Base-by-base conservation (phyloP, 2,888 invertebrate species). In the Erebia ligea region DNA sequence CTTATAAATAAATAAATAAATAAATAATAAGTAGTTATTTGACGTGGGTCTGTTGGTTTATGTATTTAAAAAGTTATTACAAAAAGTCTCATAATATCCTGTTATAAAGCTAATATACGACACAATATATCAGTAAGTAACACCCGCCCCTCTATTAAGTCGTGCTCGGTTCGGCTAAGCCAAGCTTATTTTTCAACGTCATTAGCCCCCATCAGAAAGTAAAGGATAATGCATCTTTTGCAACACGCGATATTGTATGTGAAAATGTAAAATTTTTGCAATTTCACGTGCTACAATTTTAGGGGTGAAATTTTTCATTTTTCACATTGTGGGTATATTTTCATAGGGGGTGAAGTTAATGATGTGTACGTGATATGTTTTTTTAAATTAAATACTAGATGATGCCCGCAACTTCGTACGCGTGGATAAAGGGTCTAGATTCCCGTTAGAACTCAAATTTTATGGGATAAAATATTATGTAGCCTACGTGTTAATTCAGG, bases 171-270 rank as follows among this genome's bases (percentile, higher is more conserved):
- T 79, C 72, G 69, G 74, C 76, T 82, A 80, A 85, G 82, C 81
- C 79, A 73, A 76, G 82, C 82, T 83, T 86, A 86, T 86, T 86
- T 86, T 86, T 86, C 86, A 86, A 81, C 84, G 82, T 86, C 86
- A 86, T 87, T 86, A 86, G 78, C 78, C 76, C 71, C 78, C 80
- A 80, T 82, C 81, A 85, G 82, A 82, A 84, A 85, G 84, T 66
- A 65, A 57, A 57, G 71, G 74, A 74, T 73, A 69, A 73, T 73
- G 70, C 67, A 73, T 67, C 73, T 65, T 73, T 71, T 67, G 73
- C 73, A 73, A 78, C 77, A 77, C 74, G 80, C 78, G 77, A 80
- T 82, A 79, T 58, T 67, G 79, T 78, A 77, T 76, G 77, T 76
- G 74, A 76, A 78, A 78, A 56, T 67, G 11, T 45, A 13, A 45